phyloP scores from a whole-genome alignment of 2,113 vertebrate species.

The Conger conger region DNA sequence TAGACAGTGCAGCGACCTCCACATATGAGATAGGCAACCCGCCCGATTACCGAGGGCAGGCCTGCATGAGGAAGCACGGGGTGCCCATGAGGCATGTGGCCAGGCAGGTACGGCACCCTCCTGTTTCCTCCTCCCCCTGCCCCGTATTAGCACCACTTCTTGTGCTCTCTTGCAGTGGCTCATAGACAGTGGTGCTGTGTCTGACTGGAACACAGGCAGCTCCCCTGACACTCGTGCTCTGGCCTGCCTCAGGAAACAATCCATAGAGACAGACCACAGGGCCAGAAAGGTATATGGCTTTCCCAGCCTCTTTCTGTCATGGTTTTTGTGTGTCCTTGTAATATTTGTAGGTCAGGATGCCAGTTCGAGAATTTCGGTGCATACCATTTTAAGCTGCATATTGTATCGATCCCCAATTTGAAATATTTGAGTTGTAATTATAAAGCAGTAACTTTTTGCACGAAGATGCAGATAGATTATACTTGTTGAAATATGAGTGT shows the following conservation, averaged over 20 bases:
- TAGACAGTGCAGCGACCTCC: slow-evolving; percentile 98
- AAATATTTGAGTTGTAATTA: no score
- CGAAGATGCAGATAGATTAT: no score
- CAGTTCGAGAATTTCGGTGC: no score
- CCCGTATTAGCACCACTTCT: slow-evolving; percentile 52
- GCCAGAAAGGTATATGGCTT: slow-evolving; percentile 88
- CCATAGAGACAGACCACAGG: slow-evolving; percentile 87
- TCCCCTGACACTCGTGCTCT: slow-evolving; percentile 85
- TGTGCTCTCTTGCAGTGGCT: slow-evolving; percentile 94
- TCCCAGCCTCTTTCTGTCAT: not conserved
- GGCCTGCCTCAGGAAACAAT: slow-evolving; percentile 86
- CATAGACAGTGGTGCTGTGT: slow-evolving; percentile 93
- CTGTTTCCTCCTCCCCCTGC: slow-evolving; percentile 48
- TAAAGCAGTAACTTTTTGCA: no score
- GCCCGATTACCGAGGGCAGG: slow-evolving; percentile 89
- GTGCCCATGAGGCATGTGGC: slow-evolving; percentile 87
- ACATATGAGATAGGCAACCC: slow-evolving; percentile 92
- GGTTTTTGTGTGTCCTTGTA: not conserved
- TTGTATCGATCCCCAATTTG: no score
- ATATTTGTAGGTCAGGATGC: no score
- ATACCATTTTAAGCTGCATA: no score
- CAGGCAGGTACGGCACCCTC: slow-evolving; percentile 85
- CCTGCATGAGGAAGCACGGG: slow-evolving; percentile 88
- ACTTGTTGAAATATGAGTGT: no score
- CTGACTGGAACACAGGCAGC: slow-evolving; percentile 93